phyloP scores from a whole-genome alignment of 2,888 invertebrate genomes.

The Schrankia costaestrigalis region DNA sequence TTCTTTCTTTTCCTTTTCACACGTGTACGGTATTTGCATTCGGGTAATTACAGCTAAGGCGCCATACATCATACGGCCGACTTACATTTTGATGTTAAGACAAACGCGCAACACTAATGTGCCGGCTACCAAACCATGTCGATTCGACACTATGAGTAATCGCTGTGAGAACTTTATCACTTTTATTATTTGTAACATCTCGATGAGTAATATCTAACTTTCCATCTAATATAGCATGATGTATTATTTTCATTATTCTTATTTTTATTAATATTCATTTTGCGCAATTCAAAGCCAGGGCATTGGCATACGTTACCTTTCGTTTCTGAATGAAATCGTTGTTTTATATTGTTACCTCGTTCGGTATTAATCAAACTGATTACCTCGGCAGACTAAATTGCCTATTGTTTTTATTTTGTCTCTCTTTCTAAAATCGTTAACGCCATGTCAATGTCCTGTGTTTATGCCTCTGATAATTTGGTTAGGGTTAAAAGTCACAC shows the following conservation, averaged over 20 bases:
- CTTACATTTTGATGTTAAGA: slow-evolving; percentile 75
- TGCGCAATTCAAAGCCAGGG: slow-evolving; percentile 89
- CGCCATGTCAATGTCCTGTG: slow-evolving; percentile 86
- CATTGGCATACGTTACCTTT: slow-evolving; percentile 89
- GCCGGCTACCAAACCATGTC: slow-evolving; percentile 63
- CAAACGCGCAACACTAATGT: slow-evolving; percentile 60
- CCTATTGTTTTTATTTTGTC: slow-evolving; percentile 72
- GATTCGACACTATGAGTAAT: slow-evolving; percentile 66
- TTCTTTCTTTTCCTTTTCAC: slow-evolving; percentile 77
- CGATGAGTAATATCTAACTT: slow-evolving; percentile 71
- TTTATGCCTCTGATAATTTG: slow-evolving; percentile 71
- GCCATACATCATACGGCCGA: slow-evolving; percentile 68
- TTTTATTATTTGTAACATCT: slow-evolving; percentile 68
- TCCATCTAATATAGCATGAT: slow-evolving; percentile 79
- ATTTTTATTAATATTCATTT: slow-evolving; percentile 74
- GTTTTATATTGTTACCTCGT: slow-evolving; percentile 75
- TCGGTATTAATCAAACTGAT: slow-evolving; percentile 79
- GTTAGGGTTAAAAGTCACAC: slow-evolving; percentile 49
- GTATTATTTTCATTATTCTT: slow-evolving; percentile 75
- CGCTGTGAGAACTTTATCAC: slow-evolving; percentile 72
- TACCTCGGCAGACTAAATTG: slow-evolving; percentile 75
- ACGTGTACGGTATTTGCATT: slow-evolving; percentile 78
- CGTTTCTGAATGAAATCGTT: slow-evolving; percentile 77
- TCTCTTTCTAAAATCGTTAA: slow-evolving; percentile 70
- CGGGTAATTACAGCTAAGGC: slow-evolving; percentile 71